These are phyloP conservation scores for Odobenus rosmarus DNA, from an alignment of 2,113 vertebrate genomes.

Conservation along the genomic window DNA sequence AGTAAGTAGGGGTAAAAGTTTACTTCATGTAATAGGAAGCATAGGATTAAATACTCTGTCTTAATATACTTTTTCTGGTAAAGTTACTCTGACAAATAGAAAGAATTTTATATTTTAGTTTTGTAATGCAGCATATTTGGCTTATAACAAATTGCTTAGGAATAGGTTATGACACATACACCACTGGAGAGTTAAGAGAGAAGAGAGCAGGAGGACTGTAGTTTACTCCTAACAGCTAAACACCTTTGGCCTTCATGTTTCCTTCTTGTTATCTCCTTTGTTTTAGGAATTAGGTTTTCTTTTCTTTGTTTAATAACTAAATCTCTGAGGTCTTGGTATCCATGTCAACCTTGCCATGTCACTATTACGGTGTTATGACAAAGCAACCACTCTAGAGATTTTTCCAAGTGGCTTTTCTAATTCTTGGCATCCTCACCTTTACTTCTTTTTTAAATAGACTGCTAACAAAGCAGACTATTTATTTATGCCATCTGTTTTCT, in stretches of 20 bases:
- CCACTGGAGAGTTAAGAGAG: not conserved
- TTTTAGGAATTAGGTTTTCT: not conserved
- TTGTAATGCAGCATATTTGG: not conserved
- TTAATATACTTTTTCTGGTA: not conserved
- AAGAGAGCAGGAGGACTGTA: no score
- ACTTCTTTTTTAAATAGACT: constrained; percentile 7
- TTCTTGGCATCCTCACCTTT: not conserved
- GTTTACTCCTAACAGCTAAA: not conserved
- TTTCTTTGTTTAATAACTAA: not conserved
- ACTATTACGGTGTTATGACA: not conserved
- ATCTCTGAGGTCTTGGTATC: not conserved
- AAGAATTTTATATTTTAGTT: not conserved
- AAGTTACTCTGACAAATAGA: constrained; percentile 1
- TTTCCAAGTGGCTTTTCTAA: not conserved
- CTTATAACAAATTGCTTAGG: not conserved
- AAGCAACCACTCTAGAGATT: not conserved
- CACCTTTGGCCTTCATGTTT: not conserved
- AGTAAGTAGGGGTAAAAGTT: constrained; percentile 87
- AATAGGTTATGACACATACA: not conserved
- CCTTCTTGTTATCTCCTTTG: not conserved
- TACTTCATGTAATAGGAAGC: not conserved
- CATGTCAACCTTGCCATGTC: not conserved
- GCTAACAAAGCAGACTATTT: not conserved
- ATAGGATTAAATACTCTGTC: not conserved
- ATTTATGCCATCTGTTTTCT: not conserved